These are phyloP conservation scores for Mycetomoellerius zeteki DNA, from an alignment of 1,140 invertebrate species.

Conservation along the genomic window DNA sequence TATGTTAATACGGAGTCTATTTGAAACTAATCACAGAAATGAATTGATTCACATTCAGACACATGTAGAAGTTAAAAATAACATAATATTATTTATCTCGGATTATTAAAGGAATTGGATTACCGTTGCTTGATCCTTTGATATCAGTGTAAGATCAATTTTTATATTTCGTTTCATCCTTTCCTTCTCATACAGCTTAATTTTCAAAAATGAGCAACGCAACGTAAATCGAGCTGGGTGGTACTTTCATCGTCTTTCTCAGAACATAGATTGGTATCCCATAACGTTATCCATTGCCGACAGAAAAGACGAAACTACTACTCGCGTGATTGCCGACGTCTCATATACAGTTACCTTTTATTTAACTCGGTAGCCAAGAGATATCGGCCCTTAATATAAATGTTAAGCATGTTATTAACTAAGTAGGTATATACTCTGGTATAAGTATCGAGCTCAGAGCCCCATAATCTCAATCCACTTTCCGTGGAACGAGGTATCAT, in stretches of 20 bases:
- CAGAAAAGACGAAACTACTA: neutral
- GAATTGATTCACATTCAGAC: too few relatives aligned
- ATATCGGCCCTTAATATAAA: slow-evolving; percentile 64
- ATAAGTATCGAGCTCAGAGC: slow-evolving; percentile 32
- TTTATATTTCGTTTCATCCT: neutral
- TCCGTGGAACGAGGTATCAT: slow-evolving; percentile 47
- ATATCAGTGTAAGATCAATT: too few relatives aligned
- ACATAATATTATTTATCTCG: too few relatives aligned
- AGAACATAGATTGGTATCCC: slow-evolving; percentile 6
- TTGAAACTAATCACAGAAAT: too few relatives aligned
- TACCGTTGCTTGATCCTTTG: too few relatives aligned
- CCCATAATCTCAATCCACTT: slow-evolving; percentile 64
- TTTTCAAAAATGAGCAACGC: slow-evolving; percentile 6
- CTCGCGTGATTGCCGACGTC: slow-evolving; percentile 54
- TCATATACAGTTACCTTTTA: slow-evolving; percentile 28
- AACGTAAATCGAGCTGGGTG: slow-evolving; percentile 14
- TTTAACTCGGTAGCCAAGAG: slow-evolving; percentile 31
- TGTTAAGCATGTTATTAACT: slow-evolving; percentile 66
- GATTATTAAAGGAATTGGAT: too few relatives aligned
- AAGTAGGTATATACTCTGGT: slow-evolving; percentile 57
- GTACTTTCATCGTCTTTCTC: slow-evolving; percentile 35
- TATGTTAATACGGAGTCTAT: too few relatives aligned
- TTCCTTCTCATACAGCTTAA: neutral
- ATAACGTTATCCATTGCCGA: slow-evolving; percentile 10
- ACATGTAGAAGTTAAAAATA: too few relatives aligned